Conservation (phyloP, 2,797 vertebrate genomes). For the Poliocrania exsul region DNA sequence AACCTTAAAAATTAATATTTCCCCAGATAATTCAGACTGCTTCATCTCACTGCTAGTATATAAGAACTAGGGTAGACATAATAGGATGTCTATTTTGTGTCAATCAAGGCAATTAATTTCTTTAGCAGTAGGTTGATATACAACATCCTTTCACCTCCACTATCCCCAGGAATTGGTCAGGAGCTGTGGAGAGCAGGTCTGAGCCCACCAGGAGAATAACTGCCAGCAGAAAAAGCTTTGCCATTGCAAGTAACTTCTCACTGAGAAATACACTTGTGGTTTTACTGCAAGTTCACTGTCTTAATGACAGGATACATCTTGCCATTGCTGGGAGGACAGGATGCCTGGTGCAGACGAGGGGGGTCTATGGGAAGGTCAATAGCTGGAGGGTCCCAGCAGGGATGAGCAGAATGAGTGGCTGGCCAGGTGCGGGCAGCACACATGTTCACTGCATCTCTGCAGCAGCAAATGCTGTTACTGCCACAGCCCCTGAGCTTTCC, state of each 20-base stretch:
- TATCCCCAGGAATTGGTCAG: not conserved
- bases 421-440: not conserved
- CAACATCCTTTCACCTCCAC: not conserved
- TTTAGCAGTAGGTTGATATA: not conserved
- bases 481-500: not conserved
- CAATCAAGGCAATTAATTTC: not conserved
- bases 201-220: not conserved
- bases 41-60: not conserved
- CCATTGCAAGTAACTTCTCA: not conserved
- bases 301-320: not conserved
- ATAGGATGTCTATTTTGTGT: not conserved
- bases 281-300: not conserved
- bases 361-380: not conserved
- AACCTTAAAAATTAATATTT: not conserved
- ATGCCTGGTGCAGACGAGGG: rapidly evolving
- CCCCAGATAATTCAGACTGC: not conserved
- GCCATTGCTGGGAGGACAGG: not conserved
- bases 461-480: not conserved
- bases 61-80: not conserved
- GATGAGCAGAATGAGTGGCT: not conserved
- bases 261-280: not conserved
- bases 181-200: not conserved
- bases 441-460: not conserved
- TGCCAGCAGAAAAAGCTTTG: not conserved
- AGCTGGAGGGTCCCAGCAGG: not conserved